Evolutionary conservation across 2,888 invertebrate genomes (phyloP), one percentile per base, ranked within the genome.

Genomic region (Tolmerus cingulatus): DNA sequence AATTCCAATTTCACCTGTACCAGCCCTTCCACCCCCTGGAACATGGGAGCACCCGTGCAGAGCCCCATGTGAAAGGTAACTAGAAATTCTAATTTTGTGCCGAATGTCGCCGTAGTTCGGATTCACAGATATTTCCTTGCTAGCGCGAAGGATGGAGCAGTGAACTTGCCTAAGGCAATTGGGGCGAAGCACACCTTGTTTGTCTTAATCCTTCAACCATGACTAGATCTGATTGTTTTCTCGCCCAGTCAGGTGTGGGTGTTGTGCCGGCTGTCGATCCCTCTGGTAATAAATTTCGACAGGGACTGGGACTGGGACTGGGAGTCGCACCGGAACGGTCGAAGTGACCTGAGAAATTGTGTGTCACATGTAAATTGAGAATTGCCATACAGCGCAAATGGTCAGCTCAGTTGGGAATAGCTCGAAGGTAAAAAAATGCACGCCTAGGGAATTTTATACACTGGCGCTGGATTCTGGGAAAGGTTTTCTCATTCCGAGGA

Each of bases 211-310:
- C 74, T 46, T 74, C 30, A 86, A 51, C 74, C 86, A 46, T 86
- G 46, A 86, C 76, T 77, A 51, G 51, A 86, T 86, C 37, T 34
- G 82, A 82, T 86, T 76, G 86, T 86, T 86, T 86, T 86, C 86
- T 82, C 82, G 34, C 37, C 51, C 55, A 78, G 7, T 40, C 66
- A 66, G 66, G 66, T 66, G 27, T 23, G 66, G 66, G 66, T 66
- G 76, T 76, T 76, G 37, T 76, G 76, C 76, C 76, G 34, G 34
- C 30, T 66, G 76, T 76, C 34, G 76, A 14, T 34, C 37, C 66
- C 34, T 76, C 76, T 37, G 76, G 66, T 66, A 76, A 76, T 76
- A 40, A 76, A 40, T 76, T 76, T 76, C 34, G 34, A 76, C 37
- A 37, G 30, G 40, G 34, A 43, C 43, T 43, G 14, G 40, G 40